phyloP scores from a whole-genome alignment of 2,113 vertebrate species.

The Dicerorhinus sumatrensis region DNA sequence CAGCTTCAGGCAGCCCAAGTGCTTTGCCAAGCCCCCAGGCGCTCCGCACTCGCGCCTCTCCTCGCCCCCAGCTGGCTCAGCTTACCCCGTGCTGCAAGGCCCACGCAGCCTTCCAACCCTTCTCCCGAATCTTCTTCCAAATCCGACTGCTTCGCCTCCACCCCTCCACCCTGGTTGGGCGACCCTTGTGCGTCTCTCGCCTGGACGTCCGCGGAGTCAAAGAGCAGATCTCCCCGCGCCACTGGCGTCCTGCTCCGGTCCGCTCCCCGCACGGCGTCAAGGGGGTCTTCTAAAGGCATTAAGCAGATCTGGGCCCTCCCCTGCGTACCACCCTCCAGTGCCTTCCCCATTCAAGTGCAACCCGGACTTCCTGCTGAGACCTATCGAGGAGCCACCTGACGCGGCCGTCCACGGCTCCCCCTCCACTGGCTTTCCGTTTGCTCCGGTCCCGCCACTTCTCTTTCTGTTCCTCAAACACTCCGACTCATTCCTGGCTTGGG shows the following conservation, averaged over 20 bases:
- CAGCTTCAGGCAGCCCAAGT: background rate
- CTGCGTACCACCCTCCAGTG: conserved; percentile 37
- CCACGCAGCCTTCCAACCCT: background rate
- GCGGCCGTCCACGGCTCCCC: fast-evolving
- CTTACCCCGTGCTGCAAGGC: background rate
- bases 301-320: background rate
- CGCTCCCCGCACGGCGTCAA: background rate
- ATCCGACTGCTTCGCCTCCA: background rate
- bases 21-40: background rate
- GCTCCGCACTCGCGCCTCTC: background rate
- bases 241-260: background rate
- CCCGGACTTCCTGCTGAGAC: background rate
- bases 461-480: background rate
- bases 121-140: background rate
- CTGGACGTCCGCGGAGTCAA: background rate
- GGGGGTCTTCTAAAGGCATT: background rate
- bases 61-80: background rate
- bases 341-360: background rate
- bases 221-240: background rate
- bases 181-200: background rate
- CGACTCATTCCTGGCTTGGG: background rate
- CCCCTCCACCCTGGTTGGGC: background rate
- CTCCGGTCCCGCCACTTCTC: background rate
- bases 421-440: background rate
- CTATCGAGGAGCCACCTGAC: background rate